phyloP scores from a whole-genome alignment of 2,797 vertebrate genomes.

The Columba guinea region DNA sequence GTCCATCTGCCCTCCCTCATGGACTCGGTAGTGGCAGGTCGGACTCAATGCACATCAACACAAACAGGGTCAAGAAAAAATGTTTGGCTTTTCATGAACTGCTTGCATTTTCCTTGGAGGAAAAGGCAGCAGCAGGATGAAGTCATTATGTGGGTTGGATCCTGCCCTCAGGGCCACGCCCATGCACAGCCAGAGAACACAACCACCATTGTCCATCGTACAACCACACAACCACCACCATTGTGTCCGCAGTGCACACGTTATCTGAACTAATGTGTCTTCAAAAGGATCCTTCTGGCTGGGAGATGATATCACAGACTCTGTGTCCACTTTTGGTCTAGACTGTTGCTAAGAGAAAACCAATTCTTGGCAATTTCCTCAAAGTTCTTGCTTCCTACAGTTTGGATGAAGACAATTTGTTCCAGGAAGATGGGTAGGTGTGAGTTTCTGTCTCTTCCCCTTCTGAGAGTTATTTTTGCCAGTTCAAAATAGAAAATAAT shows the following conservation, averaged over 20 bases:
- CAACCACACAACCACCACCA: neutral
- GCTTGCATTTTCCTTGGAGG: neutral
- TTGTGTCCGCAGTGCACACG: neutral
- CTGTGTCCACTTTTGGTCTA: neutral
- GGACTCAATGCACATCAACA: neutral
- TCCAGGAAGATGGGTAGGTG: constrained; percentile 10
- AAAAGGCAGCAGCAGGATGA: neutral
- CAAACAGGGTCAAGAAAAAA: neutral
- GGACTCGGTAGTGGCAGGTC: neutral
- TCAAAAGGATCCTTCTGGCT: neutral
- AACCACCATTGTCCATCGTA: neutral
- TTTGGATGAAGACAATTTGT: neutral
- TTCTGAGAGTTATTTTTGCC: constrained; percentile 9
- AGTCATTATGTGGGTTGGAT: neutral
- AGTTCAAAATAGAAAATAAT: constrained; percentile 18
- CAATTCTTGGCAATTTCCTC: neutral
- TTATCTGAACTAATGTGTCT: neutral
- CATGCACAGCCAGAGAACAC: neutral
- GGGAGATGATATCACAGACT: neutral
- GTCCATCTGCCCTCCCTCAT: neutral
- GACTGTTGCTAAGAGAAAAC: neutral
- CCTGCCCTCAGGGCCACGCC: neutral
- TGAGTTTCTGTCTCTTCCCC: neutral
- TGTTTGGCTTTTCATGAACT: neutral
- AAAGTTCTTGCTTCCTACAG: neutral